phyloP scores from a whole-genome alignment of 2,797 vertebrate genomes.

The Sebastolobus alascanus region DNA sequence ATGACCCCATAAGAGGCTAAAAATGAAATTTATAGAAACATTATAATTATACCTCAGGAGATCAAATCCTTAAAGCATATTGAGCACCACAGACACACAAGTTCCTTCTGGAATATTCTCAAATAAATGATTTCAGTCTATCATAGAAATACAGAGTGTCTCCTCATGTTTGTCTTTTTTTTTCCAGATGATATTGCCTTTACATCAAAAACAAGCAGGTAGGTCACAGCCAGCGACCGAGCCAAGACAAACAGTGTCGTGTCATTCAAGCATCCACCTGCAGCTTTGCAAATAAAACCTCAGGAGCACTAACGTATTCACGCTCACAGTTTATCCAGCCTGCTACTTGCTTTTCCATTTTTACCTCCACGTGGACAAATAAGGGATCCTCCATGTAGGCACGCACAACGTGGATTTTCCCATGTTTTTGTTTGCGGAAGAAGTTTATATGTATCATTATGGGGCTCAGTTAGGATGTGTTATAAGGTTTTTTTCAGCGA shows the following conservation, averaged over 20 bases:
- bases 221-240: conserved; percentile 38
- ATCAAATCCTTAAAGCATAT: background rate
- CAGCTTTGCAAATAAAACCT: conserved; percentile 76
- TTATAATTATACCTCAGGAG: background rate
- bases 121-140: conserved; percentile 13
- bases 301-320: conserved; percentile 72
- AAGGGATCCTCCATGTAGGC: conserved; percentile 61
- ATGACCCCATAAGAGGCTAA: background rate
- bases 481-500: conserved; percentile 57
- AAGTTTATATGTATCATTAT: conserved; percentile 72
- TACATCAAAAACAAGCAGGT: conserved; percentile 56
- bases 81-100: background rate
- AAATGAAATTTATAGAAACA: background rate
- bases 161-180: conserved; percentile 32
- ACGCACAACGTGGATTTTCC: conserved; percentile 73
- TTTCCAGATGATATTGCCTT: conserved; percentile 40
- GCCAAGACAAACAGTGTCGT: conserved; percentile 68
- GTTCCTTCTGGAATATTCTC: background rate
- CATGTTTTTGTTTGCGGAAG: conserved; percentile 80
- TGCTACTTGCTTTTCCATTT: conserved; percentile 77
- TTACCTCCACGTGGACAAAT: conserved; percentile 72
- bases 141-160: conserved; percentile 14
- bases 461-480: conserved; percentile 50
- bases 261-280: conserved; percentile 78
- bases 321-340: conserved; percentile 68